These are phyloP conservation scores for Thamnophis elegans DNA, from an alignment of 2,797 vertebrate genomes.

Conservation along the genomic window DNA sequence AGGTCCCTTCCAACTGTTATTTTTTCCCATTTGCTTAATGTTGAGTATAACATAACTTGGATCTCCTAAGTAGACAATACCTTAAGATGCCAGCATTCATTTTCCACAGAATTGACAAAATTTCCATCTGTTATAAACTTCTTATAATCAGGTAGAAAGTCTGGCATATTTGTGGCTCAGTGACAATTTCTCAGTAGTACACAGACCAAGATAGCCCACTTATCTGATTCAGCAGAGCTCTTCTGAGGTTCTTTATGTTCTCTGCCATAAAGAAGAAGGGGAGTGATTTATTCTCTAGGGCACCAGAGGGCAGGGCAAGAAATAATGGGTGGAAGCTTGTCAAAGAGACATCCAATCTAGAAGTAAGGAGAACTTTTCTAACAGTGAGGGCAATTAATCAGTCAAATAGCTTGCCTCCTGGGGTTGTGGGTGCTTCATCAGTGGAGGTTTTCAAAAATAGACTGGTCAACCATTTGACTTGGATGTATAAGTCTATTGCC, in stretches of 20 bases:
- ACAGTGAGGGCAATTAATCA: neutral
- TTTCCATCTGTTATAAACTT: neutral
- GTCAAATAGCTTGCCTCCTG: neutral
- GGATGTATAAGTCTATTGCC: neutral
- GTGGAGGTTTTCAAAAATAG: neutral
- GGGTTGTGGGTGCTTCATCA: neutral
- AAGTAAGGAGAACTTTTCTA: neutral
- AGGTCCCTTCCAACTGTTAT: neutral
- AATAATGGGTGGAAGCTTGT: neutral
- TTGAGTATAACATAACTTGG: neutral
- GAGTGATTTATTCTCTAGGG: neutral
- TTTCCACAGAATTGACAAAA: conserved; percentile 26
- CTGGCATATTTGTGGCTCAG: neutral
- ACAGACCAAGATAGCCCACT: neutral
- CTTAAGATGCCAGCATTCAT: conserved; percentile 55
- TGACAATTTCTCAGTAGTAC: neutral
- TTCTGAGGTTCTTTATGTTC: neutral
- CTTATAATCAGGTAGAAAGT: neutral
- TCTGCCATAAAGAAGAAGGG: neutral
- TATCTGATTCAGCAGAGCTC: neutral
- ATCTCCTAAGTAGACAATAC: neutral
- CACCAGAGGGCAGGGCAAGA: neutral
- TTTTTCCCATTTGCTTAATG: neutral
- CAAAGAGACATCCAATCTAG: neutral
- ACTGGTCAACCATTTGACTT: neutral